Conservation (phyloP, 1,140 invertebrate species). For the Brachionus calyciflorus region DNA sequence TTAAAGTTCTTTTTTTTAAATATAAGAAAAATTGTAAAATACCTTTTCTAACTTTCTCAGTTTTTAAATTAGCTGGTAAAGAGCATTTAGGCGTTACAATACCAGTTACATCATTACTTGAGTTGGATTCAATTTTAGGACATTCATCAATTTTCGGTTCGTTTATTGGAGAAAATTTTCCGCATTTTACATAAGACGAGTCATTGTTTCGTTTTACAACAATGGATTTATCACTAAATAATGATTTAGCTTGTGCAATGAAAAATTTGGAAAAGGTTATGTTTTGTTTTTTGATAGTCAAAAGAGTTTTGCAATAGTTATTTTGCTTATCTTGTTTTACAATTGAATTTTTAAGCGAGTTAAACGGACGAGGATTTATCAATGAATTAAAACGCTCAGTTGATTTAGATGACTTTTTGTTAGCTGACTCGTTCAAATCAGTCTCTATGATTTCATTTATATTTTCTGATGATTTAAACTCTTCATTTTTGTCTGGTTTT, state of each 20-base stretch:
- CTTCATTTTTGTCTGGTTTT: neutral
- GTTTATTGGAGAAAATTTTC: too few species aligned
- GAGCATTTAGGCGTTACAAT: neutral
- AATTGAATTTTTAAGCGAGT: neutral
- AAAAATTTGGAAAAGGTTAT: constrained; percentile 26
- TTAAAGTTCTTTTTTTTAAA: too few species aligned
- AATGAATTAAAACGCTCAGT: neutral
- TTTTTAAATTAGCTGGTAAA: neutral
- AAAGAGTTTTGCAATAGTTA: constrained; percentile 7
- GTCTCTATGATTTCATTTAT: neutral
- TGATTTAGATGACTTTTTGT: neutral
- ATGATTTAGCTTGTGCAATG: neutral
- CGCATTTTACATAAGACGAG: neutral
- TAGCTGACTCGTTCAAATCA: neutral
- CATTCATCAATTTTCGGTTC: neutral
- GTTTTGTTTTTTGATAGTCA: constrained; percentile 23
- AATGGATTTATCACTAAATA: neutral
- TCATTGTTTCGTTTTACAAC: neutral
- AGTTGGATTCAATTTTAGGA: neutral
- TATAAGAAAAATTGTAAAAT: neutral
- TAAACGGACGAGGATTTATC: neutral
- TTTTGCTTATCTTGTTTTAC: neutral
- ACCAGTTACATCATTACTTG: neutral
- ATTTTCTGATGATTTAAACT: neutral
- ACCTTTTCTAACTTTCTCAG: constrained; percentile 13